A percentile compares a stretch with the other conserved stretches of the same genome.
phyloP scores from a whole-genome alignment of 2,797 vertebrate species.

The Iguana delicatissima region DNA sequence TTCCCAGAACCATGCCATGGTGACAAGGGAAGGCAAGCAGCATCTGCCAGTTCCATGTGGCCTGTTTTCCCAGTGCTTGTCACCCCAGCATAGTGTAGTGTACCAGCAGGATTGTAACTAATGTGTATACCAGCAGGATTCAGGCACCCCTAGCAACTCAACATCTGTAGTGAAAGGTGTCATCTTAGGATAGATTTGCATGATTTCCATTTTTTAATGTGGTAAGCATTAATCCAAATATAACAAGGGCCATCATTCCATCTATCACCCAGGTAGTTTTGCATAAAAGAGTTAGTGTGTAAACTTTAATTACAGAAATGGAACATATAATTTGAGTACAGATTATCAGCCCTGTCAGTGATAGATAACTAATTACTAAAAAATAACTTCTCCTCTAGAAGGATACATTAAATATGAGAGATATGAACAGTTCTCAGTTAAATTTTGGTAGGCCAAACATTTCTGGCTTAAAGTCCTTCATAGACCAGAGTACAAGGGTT shows the following conservation, averaged over 20 bases:
- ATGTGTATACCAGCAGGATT: neutral
- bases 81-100: neutral
- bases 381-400: neutral
- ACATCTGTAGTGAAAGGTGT: neutral
- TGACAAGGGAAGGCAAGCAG: no score
- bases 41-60: no score
- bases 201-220: neutral
- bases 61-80: no score
- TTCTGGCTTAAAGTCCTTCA: slow-evolving; percentile 88
- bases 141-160: neutral
- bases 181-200: neutral
- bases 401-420: neutral
- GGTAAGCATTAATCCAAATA: neutral
- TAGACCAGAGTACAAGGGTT: slow-evolving; percentile 83
- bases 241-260: neutral
- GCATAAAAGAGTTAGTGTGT: neutral
- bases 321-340: no score
- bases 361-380: no score
- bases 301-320: no score
- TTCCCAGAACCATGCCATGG: no score
- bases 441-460: slow-evolving; percentile 88
- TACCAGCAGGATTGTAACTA: neutral
- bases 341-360: no score
- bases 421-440: slow-evolving; percentile 68
- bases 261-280: neutral